These are phyloP conservation scores for Rallus crepitans DNA, from an alignment of 2,797 vertebrate species.

Conservation along the genomic window DNA sequence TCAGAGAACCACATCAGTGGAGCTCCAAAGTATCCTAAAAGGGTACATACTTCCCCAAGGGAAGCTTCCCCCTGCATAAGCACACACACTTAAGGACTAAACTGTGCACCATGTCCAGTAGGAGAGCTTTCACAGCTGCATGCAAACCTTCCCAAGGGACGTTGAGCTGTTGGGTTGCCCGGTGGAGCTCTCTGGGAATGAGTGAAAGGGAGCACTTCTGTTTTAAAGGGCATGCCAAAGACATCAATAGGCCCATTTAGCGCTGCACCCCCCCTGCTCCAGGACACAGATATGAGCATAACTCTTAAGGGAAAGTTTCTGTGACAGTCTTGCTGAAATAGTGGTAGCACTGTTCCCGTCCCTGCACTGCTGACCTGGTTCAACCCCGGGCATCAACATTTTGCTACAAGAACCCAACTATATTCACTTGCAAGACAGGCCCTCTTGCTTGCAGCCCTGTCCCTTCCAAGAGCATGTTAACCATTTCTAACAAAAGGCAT, in stretches of 20 bases:
- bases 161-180: not conserved
- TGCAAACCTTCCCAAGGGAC: not conserved
- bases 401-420: not conserved
- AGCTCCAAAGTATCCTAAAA: constrained; percentile 10
- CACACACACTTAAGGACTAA: not conserved
- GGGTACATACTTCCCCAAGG: not conserved
- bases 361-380: not conserved
- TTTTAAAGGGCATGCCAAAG: not conserved
- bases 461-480: not conserved
- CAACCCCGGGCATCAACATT: not conserved
- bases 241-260: not conserved
- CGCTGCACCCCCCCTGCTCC: not conserved
- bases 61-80: not conserved
- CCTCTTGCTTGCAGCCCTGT: not conserved
- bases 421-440: not conserved
- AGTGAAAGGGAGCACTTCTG: not conserved
- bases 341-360: not conserved
- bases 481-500: constrained; percentile 29
- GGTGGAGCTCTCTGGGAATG: not conserved
- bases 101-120: fast-evolving
- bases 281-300: not conserved
- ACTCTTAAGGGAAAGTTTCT: not conserved
- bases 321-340: not conserved
- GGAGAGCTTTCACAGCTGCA: not conserved
- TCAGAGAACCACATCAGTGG: not conserved